Conservation (phyloP, 2,888 invertebrate genomes). For the Napeogenes inachia region DNA sequence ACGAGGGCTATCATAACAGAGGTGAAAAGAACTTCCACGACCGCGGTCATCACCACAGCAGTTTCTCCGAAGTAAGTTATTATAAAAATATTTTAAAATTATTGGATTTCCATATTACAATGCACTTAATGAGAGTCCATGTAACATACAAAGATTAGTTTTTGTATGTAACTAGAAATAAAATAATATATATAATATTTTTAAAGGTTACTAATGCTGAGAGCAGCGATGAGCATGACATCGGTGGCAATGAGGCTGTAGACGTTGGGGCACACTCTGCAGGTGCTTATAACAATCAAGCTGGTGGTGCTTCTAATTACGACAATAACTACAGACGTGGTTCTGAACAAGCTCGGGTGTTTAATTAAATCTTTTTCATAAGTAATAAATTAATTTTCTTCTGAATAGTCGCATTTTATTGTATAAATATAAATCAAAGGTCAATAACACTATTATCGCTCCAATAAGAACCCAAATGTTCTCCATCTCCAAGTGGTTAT, state of each 20-base stretch:
- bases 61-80: constrained; percentile 8
- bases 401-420: no score
- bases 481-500: no score
- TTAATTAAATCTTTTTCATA: no score
- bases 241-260: not conserved
- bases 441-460: no score
- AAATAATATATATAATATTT: not conserved
- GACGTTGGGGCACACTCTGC: not conserved
- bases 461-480: no score
- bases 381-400: no score
- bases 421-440: no score
- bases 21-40: constrained; percentile 12
- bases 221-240: not conserved
- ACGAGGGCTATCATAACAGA: constrained; percentile 9
- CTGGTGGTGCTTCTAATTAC: not conserved
- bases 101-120: no score
- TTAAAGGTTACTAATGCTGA: not conserved
- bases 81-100: not conserved
- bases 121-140: no score
- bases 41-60: constrained; percentile 15
- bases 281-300: not conserved
- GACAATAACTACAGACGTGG: not conserved
- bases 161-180: no score
- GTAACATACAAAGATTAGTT: no score
- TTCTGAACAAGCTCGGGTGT: not conserved